Evolutionary conservation across 2,797 vertebrate species (phyloP).

Genomic region (Echeneis naucrates): DNA sequence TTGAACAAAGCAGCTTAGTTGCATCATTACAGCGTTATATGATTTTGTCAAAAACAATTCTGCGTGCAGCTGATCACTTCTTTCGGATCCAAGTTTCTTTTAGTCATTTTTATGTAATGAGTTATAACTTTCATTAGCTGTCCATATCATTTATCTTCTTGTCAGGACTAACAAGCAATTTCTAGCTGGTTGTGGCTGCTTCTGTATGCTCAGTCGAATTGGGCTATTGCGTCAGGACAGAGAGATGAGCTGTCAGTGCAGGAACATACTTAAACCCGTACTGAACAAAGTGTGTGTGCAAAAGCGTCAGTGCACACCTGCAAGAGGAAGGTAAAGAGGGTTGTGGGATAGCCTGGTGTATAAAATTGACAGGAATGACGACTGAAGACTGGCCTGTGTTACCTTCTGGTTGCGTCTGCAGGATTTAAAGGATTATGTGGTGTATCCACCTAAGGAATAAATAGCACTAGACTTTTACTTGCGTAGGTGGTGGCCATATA

Average conservation of each 20-base stretch:
- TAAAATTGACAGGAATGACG: constrained; percentile 48
- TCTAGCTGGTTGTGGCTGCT: constrained; percentile 14
- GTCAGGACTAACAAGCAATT: neutral
- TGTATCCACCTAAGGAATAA: constrained; percentile 57
- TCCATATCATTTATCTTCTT: constrained; percentile 22
- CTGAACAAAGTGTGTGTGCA: constrained; percentile 12
- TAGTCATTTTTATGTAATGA: constrained; percentile 15
- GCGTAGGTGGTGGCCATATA: constrained; percentile 66
- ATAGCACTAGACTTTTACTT: constrained; percentile 62
- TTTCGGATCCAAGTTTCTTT: neutral
- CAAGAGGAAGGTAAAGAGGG: constrained; percentile 2
- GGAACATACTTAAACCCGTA: constrained; percentile 27
- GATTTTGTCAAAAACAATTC: neutral
- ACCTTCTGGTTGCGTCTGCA: constrained; percentile 51
- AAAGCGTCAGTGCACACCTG: constrained; percentile 22
- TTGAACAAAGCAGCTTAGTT: neutral
- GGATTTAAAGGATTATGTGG: constrained; percentile 71
- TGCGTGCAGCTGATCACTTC: neutral
- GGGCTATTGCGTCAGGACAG: constrained; percentile 36
- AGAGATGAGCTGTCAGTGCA: neutral
- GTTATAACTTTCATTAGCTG: constrained; percentile 14
- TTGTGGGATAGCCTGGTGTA: constrained; percentile 39
- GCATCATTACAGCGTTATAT: neutral
- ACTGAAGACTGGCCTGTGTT: neutral
- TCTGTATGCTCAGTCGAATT: constrained; percentile 7